Evolutionary conservation across 1,140 invertebrate genomes (phyloP), one percentile per base, ranked within the genome.

Genomic region (Theocolax elegans): DNA sequence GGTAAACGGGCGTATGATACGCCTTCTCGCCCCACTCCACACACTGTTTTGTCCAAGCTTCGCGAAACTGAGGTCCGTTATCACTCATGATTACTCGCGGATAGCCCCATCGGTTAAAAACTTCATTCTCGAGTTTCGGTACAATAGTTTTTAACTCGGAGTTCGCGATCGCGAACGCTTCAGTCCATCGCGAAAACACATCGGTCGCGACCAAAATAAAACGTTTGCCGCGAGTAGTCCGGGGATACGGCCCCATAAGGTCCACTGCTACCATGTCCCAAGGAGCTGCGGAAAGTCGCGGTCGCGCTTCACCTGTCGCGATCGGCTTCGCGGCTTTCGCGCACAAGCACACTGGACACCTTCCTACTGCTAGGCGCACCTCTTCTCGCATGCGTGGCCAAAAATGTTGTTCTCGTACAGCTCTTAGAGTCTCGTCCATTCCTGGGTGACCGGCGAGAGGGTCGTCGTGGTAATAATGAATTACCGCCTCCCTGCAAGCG

Each of bases 391-490:
- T 2, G 0, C 35, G 38, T 4, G 53, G 46, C 76, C 76, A 77
- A 1, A 59, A 63, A 38, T 53, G 76, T 3, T 15, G 12, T 12
- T 64, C n/a, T 10, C 63, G 70, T 13, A 73, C 64, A 7, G 73
- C 72, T 1, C 66, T 31, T 1, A 60, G 19, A 1, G 75, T 79
- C 59, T 77, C 76, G 0, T 73, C 72, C 0, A 7, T 48, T 0
- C 74, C 76, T 0, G 76, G 77, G 29, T 77, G 75, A 9, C 75
- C 75, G 0, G 76, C 76, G 0, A 64, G 13, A 0, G 59, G 31
- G 2, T 44, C 27, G 19, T 76, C 73, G 31, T 80, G 77, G 51
- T n/a, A n/a, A n/a, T n/a, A n/a, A n/a, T n/a, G n/a, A n/a, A n/a
- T n/a, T n/a, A n/a, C n/a, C n/a, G n/a, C n/a, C n/a, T n/a, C n/a